These are phyloP conservation scores for Tethya wilhelma DNA, from an alignment of 37 sponge, comb jelly and placozoan species.

Conservation along the genomic window DNA sequence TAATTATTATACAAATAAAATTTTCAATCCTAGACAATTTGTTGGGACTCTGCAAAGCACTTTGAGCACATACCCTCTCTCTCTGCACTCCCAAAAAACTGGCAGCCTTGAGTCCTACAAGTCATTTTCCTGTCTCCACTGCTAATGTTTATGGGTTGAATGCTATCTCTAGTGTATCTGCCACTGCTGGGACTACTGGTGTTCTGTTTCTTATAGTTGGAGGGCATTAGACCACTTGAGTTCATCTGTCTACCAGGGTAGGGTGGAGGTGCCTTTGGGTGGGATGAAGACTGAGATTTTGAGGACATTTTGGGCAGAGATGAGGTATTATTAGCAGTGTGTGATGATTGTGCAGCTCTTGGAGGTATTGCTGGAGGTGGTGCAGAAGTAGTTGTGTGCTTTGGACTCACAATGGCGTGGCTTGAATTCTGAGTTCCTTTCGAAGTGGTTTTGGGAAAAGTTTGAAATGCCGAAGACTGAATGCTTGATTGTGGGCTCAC, in stretches of 20 bases:
- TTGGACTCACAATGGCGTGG: background rate
- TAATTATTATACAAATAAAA: too few species aligned
- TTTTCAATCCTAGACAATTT: too few species aligned
- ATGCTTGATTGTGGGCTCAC: too few species aligned
- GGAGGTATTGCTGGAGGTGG: background rate
- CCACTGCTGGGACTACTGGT: background rate
- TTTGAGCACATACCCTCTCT: slow-evolving; percentile 53
- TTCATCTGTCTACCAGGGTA: too few species aligned
- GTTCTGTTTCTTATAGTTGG: background rate
- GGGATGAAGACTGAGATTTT: too few species aligned
- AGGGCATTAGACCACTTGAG: background rate
- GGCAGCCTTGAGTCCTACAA: slow-evolving; percentile 43
- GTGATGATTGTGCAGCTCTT: background rate
- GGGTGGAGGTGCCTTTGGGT: too few species aligned
- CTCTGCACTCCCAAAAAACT: slow-evolving; percentile 48
- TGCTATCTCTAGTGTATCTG: slow-evolving; percentile 53
- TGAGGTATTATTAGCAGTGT: background rate
- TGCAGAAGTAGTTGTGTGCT: background rate
- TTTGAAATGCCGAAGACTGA: too few species aligned
- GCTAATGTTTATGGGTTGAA: too few species aligned
- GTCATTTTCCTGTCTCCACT: background rate
- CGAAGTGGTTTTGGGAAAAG: too few species aligned
- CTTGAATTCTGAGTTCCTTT: background rate
- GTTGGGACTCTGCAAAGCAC: too few species aligned
- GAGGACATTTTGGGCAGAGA: too few species aligned